Conservation (phyloP, 2,113 vertebrate genomes). For the Salminus brasiliensis region DNA sequence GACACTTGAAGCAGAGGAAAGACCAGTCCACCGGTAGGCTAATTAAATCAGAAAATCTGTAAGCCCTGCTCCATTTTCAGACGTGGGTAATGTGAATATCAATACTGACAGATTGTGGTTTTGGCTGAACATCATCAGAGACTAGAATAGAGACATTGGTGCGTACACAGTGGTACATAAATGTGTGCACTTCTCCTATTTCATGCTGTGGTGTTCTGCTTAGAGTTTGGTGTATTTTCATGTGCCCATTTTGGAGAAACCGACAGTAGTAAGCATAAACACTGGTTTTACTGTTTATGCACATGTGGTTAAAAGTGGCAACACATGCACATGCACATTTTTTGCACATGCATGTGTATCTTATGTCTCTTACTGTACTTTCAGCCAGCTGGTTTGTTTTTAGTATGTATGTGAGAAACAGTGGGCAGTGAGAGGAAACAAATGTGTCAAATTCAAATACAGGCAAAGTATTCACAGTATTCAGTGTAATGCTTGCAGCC, state of each 20-base stretch:
- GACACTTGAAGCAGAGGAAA: background rate
- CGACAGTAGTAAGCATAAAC: background rate
- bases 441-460: background rate
- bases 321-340: too few relatives aligned
- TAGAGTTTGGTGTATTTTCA: background rate
- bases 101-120: background rate
- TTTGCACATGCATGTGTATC: too few relatives aligned
- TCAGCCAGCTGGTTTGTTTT: background rate
- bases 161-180: background rate
- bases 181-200: background rate
- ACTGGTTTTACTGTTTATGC: background rate
- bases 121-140: background rate
- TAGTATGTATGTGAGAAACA: background rate
- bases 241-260: background rate
- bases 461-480: background rate
- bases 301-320: background rate
- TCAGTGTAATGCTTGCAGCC: background rate
- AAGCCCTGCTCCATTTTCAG: background rate
- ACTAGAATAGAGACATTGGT: background rate
- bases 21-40: background rate
- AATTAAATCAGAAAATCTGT: background rate
- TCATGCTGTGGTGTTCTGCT: background rate
- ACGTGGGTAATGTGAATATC: slow-evolving; percentile 1
- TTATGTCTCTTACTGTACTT: background rate
- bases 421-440: background rate